Base-by-base conservation (phyloP, 2,888 invertebrate species). In the Drosophila putrida region DNA sequence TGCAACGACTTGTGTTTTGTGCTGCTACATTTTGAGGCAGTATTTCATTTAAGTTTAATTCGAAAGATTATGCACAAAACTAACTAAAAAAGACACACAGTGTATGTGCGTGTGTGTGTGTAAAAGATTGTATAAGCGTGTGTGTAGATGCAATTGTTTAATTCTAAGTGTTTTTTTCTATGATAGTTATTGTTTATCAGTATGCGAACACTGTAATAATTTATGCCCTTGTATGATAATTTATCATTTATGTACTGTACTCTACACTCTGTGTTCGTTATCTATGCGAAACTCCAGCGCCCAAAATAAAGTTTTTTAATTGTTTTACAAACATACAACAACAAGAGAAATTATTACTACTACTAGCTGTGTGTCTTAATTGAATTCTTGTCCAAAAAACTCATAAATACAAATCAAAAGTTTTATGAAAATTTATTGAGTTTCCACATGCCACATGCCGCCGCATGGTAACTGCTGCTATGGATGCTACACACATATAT, bases 401-500 rank as follows among this genome's bases (percentile, higher is more conserved):
- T 72, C 84, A 80, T 83, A 88, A 81, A 83, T 88, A 87, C 83
- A 89, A 88, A 83, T 83, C 83, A 89, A 88, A 83, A 83, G 84
- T 83, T 83, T 84, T 88, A 83, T 88, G 88, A 79, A 89, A 88
- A 83, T 83, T 83, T 83, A 83, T 83, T 81, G 89, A 81, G 71
- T 72, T 79, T 53, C 65, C 59, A 55, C 54, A 55, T 36, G 51
- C 76, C 71, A 11, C 75, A 38, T 71, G 54, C 63, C 31, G 15
- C 51, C 31, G 15, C 51, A 28, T 35, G 35, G 49, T 25, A 50
- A 9, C 28, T 49, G 59, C 51, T 28, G 58, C 51, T 41, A 50
- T 47, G 46, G 39, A 43, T 61, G 33, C 64, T 36, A 2, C 20
- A 20, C n/a, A n/a, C n/a, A n/a, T n/a, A n/a, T n/a, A n/a, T 31